Base-by-base conservation (phyloP, 2,888 invertebrate species). In the Drosophila melanosoma region DNA sequence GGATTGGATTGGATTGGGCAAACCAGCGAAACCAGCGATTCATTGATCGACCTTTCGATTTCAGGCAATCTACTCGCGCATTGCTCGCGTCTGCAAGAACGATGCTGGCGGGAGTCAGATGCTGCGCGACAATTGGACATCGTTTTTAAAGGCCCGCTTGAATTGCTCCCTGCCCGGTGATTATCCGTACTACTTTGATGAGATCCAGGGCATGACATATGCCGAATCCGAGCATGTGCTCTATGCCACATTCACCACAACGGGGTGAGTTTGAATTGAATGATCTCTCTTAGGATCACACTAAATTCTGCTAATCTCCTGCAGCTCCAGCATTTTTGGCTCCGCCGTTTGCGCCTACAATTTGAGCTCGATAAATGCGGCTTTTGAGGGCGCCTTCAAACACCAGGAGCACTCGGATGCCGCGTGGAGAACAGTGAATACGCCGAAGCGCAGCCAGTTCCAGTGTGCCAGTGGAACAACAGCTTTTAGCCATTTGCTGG, bases 291-390 rank as follows among this genome's bases (percentile, higher is more conserved):
- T 8, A 52, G 11, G n/a, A 12, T 36, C 17, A 3, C 5, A 38
- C 15, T 32, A 40, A 45, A 1, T 12, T 11, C 3, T 42, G 36
- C 6, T 62, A n/a, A 26, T 40, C 17, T 17, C 2, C 35, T 69
- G 83, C 93, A 96, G 96, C 60, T 98, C 98, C 91, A 96, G 97
- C 90, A 97, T 99, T 83, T 95, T 96, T 6, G 98, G 98, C 15
- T 98, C 98, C 40, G 98, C 98, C 0, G 96, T 99, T 7, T 99
- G 99, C 91, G 96, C 97, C 3, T 99, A 97, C 94, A 98, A 97
- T 92, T 95, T 98, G 94, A 95, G 96, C 0, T 95, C 97, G 1
- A 96, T 99, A 35, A 95, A 96, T 72, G 94, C 94, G 1, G 96
- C 97, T 0, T 98, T 98, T 90, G 95, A 96, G 61, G 98, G 98